These are phyloP conservation scores for Sinella curviseta DNA, from an alignment of 1,140 invertebrate species.

Conservation along the genomic window DNA sequence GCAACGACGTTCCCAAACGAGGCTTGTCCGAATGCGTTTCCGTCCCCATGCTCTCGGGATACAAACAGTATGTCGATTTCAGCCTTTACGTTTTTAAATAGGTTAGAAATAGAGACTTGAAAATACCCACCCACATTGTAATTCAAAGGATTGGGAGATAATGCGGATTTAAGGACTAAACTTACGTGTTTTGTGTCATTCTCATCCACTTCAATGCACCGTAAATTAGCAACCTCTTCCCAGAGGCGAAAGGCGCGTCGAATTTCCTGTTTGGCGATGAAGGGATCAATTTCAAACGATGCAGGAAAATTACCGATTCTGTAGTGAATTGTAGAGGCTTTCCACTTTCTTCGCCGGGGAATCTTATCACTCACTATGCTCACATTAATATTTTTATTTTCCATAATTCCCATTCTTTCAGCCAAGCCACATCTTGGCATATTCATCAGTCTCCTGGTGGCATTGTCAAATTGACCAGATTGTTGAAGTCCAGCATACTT, in stretches of 20 bases:
- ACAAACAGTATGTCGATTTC: background rate
- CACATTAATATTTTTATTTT: background rate
- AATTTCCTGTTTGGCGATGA: background rate
- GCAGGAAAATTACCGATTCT: background rate
- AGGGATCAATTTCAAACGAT: background rate
- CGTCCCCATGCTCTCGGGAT: background rate
- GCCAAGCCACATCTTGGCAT: background rate
- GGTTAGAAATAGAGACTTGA: background rate
- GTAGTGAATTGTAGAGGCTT: background rate
- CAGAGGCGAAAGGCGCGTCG: background rate
- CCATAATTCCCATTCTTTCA: slow-evolving; percentile 1
- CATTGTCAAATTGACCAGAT: background rate
- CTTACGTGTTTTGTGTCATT: background rate
- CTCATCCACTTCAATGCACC: background rate
- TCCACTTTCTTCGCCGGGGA: background rate
- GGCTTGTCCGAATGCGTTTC: background rate
- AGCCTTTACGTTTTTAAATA: background rate
- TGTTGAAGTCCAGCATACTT: background rate
- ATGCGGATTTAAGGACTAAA: too few species aligned
- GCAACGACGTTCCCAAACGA: background rate
- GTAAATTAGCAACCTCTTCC: slow-evolving; percentile 9
- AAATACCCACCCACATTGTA: background rate
- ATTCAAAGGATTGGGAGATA: too few species aligned
- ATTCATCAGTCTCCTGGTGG: background rate
- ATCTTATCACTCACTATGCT: background rate